Conservation (phyloP, 2,888 invertebrate species). For the Diaphora mendica region DNA sequence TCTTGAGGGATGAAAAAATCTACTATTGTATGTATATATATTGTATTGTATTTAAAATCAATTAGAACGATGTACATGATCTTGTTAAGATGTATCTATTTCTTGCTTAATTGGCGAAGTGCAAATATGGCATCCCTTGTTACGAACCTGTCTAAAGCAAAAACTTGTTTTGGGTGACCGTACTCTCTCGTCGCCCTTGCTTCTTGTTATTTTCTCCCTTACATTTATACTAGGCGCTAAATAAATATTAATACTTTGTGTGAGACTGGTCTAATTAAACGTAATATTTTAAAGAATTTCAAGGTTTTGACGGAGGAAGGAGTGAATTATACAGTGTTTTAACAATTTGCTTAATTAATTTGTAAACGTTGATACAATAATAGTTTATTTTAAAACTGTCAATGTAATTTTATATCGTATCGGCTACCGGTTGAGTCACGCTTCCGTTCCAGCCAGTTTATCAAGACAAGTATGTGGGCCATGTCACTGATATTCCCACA, state of each 20-base stretch:
- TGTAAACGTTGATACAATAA: conserved; percentile 16
- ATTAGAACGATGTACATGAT: neutral
- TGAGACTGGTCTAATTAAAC: neutral
- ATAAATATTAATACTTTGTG: neutral
- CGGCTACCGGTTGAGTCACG: conserved; percentile 69
- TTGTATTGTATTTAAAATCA: too few species aligned
- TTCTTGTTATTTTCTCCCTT: neutral
- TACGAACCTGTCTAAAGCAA: neutral
- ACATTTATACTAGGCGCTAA: neutral
- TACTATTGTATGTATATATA: too few species aligned
- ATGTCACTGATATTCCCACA: conserved; percentile 71
- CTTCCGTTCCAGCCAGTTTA: conserved; percentile 79
- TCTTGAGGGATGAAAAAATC: too few species aligned
- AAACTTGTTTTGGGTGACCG: neutral
- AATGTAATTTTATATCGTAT: conserved; percentile 61
- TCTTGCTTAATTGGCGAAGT: conserved; percentile 1
- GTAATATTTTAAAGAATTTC: neutral
- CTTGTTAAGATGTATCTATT: neutral
- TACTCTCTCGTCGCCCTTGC: neutral
- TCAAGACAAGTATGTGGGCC: conserved; percentile 79
- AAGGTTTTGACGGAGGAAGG: neutral
- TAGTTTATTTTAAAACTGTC: conserved; percentile 38
- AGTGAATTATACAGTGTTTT: neutral
- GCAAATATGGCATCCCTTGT: neutral
- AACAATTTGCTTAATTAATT: neutral